Evolutionary conservation across 2,888 invertebrate genomes (phyloP), one percentile per base, ranked within the genome.

Genomic region (Rhimphoctona megacephalus): DNA sequence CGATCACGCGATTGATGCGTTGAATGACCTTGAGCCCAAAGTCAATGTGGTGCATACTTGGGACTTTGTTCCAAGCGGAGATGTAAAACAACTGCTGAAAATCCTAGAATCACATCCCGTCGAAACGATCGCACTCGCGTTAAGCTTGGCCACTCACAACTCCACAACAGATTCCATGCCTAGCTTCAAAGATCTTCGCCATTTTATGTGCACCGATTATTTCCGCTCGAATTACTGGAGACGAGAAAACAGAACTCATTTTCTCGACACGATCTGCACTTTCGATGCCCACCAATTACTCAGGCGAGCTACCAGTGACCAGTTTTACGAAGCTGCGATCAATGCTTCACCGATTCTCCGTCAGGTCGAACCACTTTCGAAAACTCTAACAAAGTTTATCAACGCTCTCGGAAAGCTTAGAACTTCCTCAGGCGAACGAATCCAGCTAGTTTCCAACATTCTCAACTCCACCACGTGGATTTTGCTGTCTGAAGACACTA

Each of bases 281-380:
- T 93, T 92, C 85, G 93, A 93, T 85, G 89, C 89, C 14, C 87
- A 90, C 73, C 92, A 93, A 67, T 70, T 93, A n/a, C 61, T 93
- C 69, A 90, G 85, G 30, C 89, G 90, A 8, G 87, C 90, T 36
- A 93, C 93, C 17, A 93, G 92, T 67, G 89, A 91, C 9, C 90
- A 92, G 57, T 92, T 91, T 74, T 87, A 85, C 90, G 78, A 90
- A 49, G 70, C 87, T 11, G 52, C 91, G 17, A 66, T 86, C 1
- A 88, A 86, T 5, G 85, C 43, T 3, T 86, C 69, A 22, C 36
- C 64, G 0, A 81, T 67, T 0, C 6, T 91, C 2, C 46, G 76
- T 5, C 90, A 57, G 66, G 70, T 83, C 2, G 90, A 88, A 1
- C 90, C 90, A 0, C 46, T 93, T 4, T 86, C 90, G 1, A 69